phyloP scores from a whole-genome alignment of 2,113 vertebrate species.

The Xyliphius kryptos region DNA sequence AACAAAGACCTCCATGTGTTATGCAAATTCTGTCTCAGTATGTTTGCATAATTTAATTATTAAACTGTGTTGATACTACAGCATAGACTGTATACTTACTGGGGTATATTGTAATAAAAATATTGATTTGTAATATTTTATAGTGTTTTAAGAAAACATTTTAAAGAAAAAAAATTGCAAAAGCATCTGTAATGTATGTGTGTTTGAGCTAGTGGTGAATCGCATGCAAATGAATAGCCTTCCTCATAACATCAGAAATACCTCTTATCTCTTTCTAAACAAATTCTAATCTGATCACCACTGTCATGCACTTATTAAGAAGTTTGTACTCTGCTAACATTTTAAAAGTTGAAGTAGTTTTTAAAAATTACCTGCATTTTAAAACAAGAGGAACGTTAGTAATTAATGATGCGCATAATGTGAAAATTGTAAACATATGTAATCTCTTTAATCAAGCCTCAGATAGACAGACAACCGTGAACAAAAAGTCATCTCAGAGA shows the following conservation, averaged over 20 bases:
- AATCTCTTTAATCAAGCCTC: neutral
- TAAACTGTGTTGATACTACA: too few relatives aligned
- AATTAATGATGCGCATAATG: too few relatives aligned
- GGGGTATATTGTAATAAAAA: too few relatives aligned
- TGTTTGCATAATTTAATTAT: too few relatives aligned
- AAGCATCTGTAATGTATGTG: slow-evolving; percentile 40
- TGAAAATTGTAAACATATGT: neutral
- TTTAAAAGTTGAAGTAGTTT: too few relatives aligned
- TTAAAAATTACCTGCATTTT: neutral
- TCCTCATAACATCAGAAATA: slow-evolving; percentile 43
- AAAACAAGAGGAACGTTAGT: neutral
- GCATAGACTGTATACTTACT: too few relatives aligned
- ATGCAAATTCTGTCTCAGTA: too few relatives aligned
- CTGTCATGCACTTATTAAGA: too few relatives aligned
- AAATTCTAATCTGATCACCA: slow-evolving; percentile 46
- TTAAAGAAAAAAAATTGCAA: slow-evolving; percentile 3
- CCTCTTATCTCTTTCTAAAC: slow-evolving; percentile 49
- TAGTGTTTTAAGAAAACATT: too few relatives aligned
- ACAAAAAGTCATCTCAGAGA: slow-evolving; percentile 26
- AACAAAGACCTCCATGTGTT: too few relatives aligned
- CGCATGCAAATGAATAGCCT: slow-evolving; percentile 54
- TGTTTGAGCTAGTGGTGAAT: slow-evolving; percentile 41
- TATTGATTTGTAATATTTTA: too few relatives aligned
- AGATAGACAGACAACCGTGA: slow-evolving; percentile 35
- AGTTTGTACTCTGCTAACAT: too few relatives aligned